A percentile compares a stretch with the other conserved stretches of the same genome.
phyloP scores from a whole-genome alignment of 1,140 invertebrate species.

The Drusus annulatus region DNA sequence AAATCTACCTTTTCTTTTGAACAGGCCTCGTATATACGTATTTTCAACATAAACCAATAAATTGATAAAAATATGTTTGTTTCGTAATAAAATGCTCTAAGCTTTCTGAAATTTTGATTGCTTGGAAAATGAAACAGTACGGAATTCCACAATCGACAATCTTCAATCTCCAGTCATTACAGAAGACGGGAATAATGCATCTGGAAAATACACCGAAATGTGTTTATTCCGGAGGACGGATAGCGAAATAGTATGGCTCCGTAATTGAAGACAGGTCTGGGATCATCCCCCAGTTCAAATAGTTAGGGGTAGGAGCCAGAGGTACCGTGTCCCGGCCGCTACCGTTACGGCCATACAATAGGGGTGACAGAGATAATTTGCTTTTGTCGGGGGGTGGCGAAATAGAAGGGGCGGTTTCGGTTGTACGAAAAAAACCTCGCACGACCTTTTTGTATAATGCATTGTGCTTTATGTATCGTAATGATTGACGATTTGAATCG shows the following conservation, averaged over 20 bases:
- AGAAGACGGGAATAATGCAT: neutral
- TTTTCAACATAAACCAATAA: no score
- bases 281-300: neutral
- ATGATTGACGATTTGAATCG: slow-evolving; percentile 4
- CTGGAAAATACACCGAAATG: neutral
- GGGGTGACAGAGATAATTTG: slow-evolving; percentile 54
- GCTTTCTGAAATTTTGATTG: neutral
- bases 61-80: no score
- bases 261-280: slow-evolving; percentile 35
- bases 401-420: slow-evolving; percentile 49
- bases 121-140: neutral
- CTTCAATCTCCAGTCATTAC: neutral
- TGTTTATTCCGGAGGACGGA: neutral
- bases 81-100: no score
- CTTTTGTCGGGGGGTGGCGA: slow-evolving; percentile 49
- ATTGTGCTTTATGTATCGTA: neutral
- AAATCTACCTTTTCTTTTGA: no score
- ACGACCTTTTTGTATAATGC: slow-evolving; percentile 23
- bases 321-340: neutral
- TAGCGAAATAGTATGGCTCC: neutral
- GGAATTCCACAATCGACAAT: neutral
- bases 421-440: neutral
- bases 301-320: neutral
- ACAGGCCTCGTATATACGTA: no score
- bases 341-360: slow-evolving; percentile 22